Evolutionary conservation across 2,888 invertebrate genomes (phyloP).

Genomic region (Leucoma salicis): DNA sequence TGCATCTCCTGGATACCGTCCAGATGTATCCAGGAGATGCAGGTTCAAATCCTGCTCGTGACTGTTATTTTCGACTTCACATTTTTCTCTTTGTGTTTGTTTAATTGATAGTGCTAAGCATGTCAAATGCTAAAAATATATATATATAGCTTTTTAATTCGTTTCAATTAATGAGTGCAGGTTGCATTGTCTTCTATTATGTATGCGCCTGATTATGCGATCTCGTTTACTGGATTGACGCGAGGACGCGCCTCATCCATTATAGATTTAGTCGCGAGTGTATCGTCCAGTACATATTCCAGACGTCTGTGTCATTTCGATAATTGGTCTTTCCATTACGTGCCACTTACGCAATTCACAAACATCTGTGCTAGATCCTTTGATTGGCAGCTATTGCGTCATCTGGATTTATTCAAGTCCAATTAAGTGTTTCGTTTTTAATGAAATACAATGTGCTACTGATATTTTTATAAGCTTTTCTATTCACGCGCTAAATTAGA

Average conservation of each 20-base stretch:
- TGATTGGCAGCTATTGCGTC: constrained; percentile 70
- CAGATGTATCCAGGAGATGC: too few species aligned
- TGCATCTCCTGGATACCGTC: too few species aligned
- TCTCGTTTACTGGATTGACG: constrained; percentile 75
- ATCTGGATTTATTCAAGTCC: constrained; percentile 59
- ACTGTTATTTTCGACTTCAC: too few species aligned
- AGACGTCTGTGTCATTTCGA: constrained; percentile 73
- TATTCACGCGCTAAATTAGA: constrained; percentile 14
- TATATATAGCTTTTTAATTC: too few species aligned
- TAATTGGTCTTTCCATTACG: constrained; percentile 68
- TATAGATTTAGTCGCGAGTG: constrained; percentile 72
- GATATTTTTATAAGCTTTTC: constrained; percentile 5
- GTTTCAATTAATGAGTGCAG: constrained; percentile 61
- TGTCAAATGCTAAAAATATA: too few species aligned
- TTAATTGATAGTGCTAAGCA: too few species aligned
- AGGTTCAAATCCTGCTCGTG: too few species aligned
- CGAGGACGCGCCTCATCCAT: constrained; percentile 76
- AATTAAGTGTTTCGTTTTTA: constrained; percentile 61
- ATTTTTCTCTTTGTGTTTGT: too few species aligned
- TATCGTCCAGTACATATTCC: constrained; percentile 52
- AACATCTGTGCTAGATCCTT: constrained; percentile 68
- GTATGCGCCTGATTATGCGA: constrained; percentile 69
- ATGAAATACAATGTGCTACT: constrained; percentile 38
- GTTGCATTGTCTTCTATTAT: constrained; percentile 48
- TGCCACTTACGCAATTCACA: constrained; percentile 63